Base-by-base conservation (phyloP, 1,140 invertebrate species). In the Planococcus citri region DNA sequence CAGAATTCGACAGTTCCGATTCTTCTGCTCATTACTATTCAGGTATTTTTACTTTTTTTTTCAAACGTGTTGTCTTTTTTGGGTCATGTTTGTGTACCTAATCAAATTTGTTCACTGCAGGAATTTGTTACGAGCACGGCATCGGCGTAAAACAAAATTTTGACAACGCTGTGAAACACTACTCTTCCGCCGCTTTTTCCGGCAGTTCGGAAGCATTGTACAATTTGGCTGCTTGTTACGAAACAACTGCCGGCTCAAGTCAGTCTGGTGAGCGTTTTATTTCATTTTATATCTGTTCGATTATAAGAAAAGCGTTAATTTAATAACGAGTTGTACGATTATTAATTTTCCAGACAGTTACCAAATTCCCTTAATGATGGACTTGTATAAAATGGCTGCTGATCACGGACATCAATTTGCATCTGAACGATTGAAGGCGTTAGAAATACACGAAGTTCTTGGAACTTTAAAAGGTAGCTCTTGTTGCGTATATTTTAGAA, bases 381-480 rank as follows among this genome's bases (percentile, higher is more conserved):
- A 73, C 21, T 64, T 73, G 60, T 73, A 72, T 57, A 68, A 67
- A 51, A 67, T 72, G 27, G 72, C 72, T 25, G 64, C 72, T 22
- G 71, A 73, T 20, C 24, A 68, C 12, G 72, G 72, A 17, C 71
- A 72, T 29, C 8, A 14, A 41, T 69, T 27, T 27, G 72, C 72
- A 6, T 70, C 69, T 37, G 22, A 69, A 33, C 69, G 70, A 10
- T 68, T 70, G 12, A 61, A 71, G 22, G 70, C 69, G 20, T 61
- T 73, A 1, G 38, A 68, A 27, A 25, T 68, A 1, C 68, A 71
- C 27, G 69, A 71, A 24, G 27, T 70, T 61, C 25, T 73, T 17
- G 72, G 67, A 27, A 68, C 33, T 27, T 33, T 68, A 33, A 33
- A 68, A 33, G 67, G 67, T 68, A 67, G 24, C 22, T 22, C 14